These are phyloP conservation scores for Aphrophora alni DNA, from an alignment of 2,888 invertebrate genomes.

Conservation along the genomic window DNA sequence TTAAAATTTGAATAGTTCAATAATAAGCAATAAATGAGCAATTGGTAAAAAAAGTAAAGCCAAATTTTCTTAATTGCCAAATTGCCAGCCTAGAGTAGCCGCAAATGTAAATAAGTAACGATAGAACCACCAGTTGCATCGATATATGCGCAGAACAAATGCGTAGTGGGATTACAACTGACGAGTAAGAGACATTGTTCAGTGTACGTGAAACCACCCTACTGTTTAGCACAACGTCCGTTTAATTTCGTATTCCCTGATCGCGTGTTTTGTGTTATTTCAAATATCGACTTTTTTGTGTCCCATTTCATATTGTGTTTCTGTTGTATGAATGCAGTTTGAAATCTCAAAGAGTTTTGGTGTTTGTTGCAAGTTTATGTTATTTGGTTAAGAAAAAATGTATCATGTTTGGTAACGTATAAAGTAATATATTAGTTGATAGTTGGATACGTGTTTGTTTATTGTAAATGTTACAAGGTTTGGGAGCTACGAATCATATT, in stretches of 20 bases:
- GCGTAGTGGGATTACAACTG: neutral
- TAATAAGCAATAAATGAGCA: too few species aligned
- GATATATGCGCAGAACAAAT: neutral
- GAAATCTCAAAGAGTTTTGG: neutral
- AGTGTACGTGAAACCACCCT: neutral
- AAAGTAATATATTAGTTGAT: too few species aligned
- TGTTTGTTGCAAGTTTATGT: neutral
- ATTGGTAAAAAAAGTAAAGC: neutral
- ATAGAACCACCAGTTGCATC: constrained; percentile 2
- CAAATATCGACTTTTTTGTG: neutral
- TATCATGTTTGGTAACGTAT: neutral
- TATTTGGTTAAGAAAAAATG: neutral
- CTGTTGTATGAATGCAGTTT: neutral
- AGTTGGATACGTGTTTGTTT: too few species aligned
- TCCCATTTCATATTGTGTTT: neutral
- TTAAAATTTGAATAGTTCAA: too few species aligned
- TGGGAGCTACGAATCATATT: too few species aligned
- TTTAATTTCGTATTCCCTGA: neutral
- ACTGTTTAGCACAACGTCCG: neutral
- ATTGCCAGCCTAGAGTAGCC: neutral
- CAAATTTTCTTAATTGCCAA: neutral
- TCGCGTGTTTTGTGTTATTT: constrained; percentile 4
- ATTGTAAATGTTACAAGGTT: too few species aligned
- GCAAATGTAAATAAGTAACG: constrained; percentile 2
- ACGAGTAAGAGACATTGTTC: neutral